Conservation (phyloP, 2,888 invertebrate species). For the Drosophila subsilvestris region DNA sequence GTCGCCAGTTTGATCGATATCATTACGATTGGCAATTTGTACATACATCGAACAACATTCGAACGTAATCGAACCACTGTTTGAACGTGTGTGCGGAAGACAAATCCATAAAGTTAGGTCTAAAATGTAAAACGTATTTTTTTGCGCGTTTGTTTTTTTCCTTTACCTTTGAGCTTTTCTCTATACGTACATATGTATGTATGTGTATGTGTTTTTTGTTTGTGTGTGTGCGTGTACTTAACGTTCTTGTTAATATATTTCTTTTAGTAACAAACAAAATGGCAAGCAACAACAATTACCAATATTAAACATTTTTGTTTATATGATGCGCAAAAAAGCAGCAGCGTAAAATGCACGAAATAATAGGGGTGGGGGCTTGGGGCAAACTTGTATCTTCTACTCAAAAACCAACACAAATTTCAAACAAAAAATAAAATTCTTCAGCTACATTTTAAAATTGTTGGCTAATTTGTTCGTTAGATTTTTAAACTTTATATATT, state of each 20-base stretch:
- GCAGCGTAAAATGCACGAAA: conserved; percentile 3
- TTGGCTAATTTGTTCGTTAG: conserved; percentile 42
- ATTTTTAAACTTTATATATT: conserved; percentile 20
- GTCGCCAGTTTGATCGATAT: conserved; percentile 24
- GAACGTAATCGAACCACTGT: conserved; percentile 14
- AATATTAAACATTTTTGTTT: conserved; percentile 14
- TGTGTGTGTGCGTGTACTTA: conserved; percentile 28
- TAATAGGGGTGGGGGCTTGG: background rate
- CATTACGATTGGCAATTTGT: conserved; percentile 31
- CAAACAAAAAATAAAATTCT: conserved; percentile 12
- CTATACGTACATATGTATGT: conserved; percentile 2
- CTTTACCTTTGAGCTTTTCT: conserved; percentile 40
- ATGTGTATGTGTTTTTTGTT: conserved; percentile 15
- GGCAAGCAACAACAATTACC: conserved; percentile 45
- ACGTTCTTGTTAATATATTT: conserved; percentile 38
- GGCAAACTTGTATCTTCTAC: background rate
- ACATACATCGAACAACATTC: conserved; percentile 29
- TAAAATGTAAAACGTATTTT: conserved; percentile 28
- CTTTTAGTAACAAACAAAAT: conserved; percentile 48
- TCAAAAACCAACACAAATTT: conserved; percentile 19
- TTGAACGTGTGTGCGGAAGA: conserved; percentile 35
- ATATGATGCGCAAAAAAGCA: conserved; percentile 31
- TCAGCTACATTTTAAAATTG: conserved; percentile 43
- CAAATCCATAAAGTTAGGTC: conserved; percentile 26
- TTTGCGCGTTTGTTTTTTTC: conserved; percentile 36